Base-by-base conservation (phyloP, 2,113 vertebrate species). In the Coryphaenoides rupestris region DNA sequence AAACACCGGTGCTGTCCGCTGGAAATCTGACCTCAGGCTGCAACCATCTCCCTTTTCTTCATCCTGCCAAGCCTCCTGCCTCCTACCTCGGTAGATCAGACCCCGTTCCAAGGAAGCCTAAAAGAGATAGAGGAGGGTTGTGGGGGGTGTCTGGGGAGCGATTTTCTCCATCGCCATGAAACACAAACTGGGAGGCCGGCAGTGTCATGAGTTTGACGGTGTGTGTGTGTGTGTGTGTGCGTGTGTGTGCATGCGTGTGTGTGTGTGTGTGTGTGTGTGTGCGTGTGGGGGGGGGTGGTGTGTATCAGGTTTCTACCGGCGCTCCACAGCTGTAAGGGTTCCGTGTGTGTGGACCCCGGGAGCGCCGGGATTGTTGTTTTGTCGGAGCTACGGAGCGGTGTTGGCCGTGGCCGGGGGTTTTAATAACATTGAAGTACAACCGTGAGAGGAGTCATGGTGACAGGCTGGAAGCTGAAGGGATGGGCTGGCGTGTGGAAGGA, bases 321-420 rank as follows among this genome's bases (percentile, higher is more conserved):
- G 15, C 69, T 74, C 74, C 75, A n/a, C n/a, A 85, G 87, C 78
- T 82, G 81, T 64, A 79, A 81, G 60, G 24, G 65, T 75, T 79
- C 81, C 33, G 33, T 76, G 60, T 49, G 55, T 28, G 64, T 69
- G n/a, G n/a, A n/a, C n/a, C n/a, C 69, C 66, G 56, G 61, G 67
- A 80, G 74, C 13, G 33, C 9, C 2, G 33, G 70, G 60, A 78
- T 75, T 81, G 77, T 79, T 83, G 77, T 86, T 86, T 76, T 85
- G 78, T 88, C 88, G 85, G 74, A 61, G 70, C 84, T 87, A n/a
- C n/a, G 84, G 86, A 84, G 68, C 62, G 1, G 71, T n/a, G 6
- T n/a, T n/a, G n/a, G 68, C 75, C 75, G 60, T 55, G 24, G 72
- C 63, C 72, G 67, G 65, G n/a, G 59, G 50, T 66, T 82, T 71